These are phyloP conservation scores for Sorex maritimensis DNA, from an alignment of 2,797 vertebrate species.

Conservation along the genomic window DNA sequence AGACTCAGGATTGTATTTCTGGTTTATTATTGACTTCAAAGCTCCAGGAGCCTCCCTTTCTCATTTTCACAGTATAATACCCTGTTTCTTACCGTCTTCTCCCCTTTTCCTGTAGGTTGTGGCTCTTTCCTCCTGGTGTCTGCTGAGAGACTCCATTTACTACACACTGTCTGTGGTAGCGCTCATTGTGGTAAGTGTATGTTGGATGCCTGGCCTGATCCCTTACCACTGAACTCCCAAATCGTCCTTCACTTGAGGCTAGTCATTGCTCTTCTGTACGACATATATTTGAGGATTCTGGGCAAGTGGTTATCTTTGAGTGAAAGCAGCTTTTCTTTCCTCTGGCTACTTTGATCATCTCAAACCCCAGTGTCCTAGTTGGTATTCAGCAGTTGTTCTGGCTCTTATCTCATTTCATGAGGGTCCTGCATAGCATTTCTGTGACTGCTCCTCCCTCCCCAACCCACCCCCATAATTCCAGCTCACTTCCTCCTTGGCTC, in stretches of 20 bases:
- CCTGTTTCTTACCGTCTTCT: slow-evolving; percentile 4
- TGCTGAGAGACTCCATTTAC: slow-evolving; percentile 96
- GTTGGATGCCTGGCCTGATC: not conserved
- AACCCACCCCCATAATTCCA: too few species aligned
- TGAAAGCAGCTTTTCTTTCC: not conserved
- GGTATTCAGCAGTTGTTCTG: not conserved
- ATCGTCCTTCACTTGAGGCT: rapidly evolving
- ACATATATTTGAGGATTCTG: not conserved
- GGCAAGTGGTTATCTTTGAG: not conserved
- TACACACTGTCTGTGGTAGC: slow-evolving; percentile 96
- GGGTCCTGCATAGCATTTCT: not conserved
- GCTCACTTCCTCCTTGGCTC: not conserved
- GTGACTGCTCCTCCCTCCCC: not conserved
- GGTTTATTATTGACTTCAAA: not conserved
- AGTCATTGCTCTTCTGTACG: not conserved
- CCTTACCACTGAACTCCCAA: not conserved
- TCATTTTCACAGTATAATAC: not conserved
- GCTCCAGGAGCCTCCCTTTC: rapidly evolving
- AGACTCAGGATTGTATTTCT: not conserved
- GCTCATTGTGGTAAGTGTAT: slow-evolving; percentile 95
- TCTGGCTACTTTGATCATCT: not conserved
- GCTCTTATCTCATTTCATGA: not conserved
- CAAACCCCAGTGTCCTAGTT: not conserved
- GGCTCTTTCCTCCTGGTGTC: slow-evolving; percentile 95
- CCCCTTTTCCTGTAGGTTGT: slow-evolving; percentile 91